Evolutionary conservation across 2,113 vertebrate species (phyloP), one percentile per base, ranked within the genome.

Genomic region (Pachycephala philippinensis): DNA sequence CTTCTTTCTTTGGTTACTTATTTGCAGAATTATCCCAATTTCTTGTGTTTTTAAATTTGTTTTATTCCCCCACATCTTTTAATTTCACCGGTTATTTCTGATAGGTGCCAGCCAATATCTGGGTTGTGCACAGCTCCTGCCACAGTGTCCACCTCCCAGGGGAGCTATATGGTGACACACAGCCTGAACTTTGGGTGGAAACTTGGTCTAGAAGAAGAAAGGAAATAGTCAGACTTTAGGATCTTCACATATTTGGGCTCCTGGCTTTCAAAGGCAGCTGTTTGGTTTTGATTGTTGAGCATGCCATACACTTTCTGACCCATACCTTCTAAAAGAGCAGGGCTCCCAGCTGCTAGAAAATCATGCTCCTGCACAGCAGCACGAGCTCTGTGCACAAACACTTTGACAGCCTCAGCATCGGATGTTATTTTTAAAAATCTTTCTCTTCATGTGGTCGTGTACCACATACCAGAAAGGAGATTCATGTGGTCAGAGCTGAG

Each of bases 51-150:
- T 65, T 3, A 23, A 52, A 33, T 30, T 44, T 18, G 6, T 27
- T 52, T 10, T 35, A 27, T 10, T 10, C 1, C 6, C 8, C 3
- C 2, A 1, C 2, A 3, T 4, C 5, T 8, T 35, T 33, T 4
- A 4, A 7, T 39, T 39, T 72, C 15, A 31, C 10, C 2, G 7
- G 24, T 23, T 61, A 14, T 60, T 83, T 83, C 50, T 74, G 23
- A 1, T 28, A 79, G 65, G 23, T 33, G 4, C 4, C 66, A 91
- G n/a, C 6, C 66, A 77, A 24, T 22, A 22, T 10, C 61, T 76
- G 26, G 18, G 14, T 8, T 82, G 10, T 28, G 5, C 74, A 65
- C 10, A 39, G 42, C 49, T 71, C 42, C 68, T 17, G 5, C 9
- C 40, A 22, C 19, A 33, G 17, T 60, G 76, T 37, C 81, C 44